Base-by-base conservation (phyloP, 2,888 invertebrate species). In the Drosophila mercatorum region DNA sequence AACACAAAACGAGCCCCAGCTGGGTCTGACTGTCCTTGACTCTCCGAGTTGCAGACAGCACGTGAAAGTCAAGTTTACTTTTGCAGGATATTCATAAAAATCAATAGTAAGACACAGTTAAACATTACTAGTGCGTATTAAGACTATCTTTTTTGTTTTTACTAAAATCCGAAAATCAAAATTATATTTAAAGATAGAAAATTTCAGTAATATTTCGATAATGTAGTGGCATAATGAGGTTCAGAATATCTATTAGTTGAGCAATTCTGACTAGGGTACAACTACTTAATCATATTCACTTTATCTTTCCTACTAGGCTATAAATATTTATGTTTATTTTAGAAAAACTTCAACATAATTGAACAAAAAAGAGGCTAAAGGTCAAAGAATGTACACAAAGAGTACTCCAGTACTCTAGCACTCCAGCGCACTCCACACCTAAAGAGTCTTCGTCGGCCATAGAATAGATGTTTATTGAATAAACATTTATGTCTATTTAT, bases 401-500 rank as follows among this genome's bases (percentile, higher is more conserved):
- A 5, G 11, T 11, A 17, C 5, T 31, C 0, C n/a, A 17, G 12
- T 28, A 28, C 28, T 28, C 28, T 22, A 22, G 22, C 22, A 22
- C 22, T 22, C 28, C 28, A 28, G 28, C 12, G 17, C 17, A 12
- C 28, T 28, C 6, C 2, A 2, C 8, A 11, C 11, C 0, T 22
- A 8, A 10, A 0, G 40, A 4, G 3, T n/a, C 14, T 11, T n/a
- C 26, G 7, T n/a, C 14, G 5, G 5, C 26, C 28, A n/a, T 2
- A 4, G 3, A 17, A 17, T 6, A 17, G 4, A 40, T 53, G 40
- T 10, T 53, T 40, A 53, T 53, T 53, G 36, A 40, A 53, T 53
- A 38, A 41, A 28, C 28, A 28, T 31, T 43, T 34, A 8, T 28
- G 31, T 43, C 31, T 57, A 44, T 57, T 57, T 44, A 26, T n/a